Base-by-base conservation (phyloP, 1,140 invertebrate species). In the Drosophila paulistorum region DNA sequence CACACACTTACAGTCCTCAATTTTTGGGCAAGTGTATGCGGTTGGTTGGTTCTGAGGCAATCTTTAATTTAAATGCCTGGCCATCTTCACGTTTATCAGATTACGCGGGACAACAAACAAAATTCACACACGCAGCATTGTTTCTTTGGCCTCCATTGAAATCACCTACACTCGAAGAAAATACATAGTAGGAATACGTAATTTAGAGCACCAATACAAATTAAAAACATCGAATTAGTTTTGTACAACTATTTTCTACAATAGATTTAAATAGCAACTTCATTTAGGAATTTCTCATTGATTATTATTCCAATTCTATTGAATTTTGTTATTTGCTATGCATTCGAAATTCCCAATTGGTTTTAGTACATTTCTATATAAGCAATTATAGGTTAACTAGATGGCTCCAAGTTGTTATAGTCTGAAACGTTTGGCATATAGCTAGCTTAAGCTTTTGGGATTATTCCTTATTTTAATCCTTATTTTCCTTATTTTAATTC, bases 21-120 rank as follows among this genome's bases (percentile, higher is more conserved):
- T 58, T 69, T 74, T 54, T 73, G 66, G 68, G 62, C 80, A 89
- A 79, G 69, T 83, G 83, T 87, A 79, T 77, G 83, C 79, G 45
- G 17, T 20, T 51, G 17, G 7, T 74, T 77, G 69, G 72, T 63
- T 51, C 7, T 63, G 73, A 41, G 68, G 71, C 83, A 87, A 89
- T 89, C 83, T 89, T 89, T 89, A 87, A 87, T 87, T 87, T 87
- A 89, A 83, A 89, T 87, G 84, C 80, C 71, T 51, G 87, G 84
- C 84, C 84, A 87, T 89, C 84, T 81, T 84, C 84, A 87, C 81
- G 84, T 84, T 84, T 75, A 87, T 89, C 84, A 77, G 84, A 87
- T 87, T 72, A 89, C 72, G 77, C 70, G 77, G 68, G 74, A 80
- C 80, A 89, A 68, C 45, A 67, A 70, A 73, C 77, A 80, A 54